Evolutionary conservation across 2,113 vertebrate genomes (phyloP).

Genomic region (Sylvilagus bachmani): DNA sequence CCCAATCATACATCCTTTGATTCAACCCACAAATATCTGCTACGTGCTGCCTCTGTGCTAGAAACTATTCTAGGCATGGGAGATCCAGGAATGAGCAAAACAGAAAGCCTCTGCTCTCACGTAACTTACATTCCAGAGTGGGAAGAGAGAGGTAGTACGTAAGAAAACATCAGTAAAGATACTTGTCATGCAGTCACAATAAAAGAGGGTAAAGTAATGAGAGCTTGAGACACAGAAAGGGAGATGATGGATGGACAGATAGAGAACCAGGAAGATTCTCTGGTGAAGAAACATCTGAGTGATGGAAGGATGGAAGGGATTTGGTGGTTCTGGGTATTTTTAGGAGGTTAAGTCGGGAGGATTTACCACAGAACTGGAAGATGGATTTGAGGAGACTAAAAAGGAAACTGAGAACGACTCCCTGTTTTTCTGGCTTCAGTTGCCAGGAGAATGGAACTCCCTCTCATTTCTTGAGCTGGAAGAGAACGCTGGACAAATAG

Average conservation of each 20-base stretch:
- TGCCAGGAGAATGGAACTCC: background rate
- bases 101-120: background rate
- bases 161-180: background rate
- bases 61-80: background rate
- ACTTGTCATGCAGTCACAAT: background rate
- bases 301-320: slow-evolving; percentile 8
- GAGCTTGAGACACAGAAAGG: accelerated
- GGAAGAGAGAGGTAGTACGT: background rate
- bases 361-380: slow-evolving; percentile 26
- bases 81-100: background rate
- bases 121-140: background rate
- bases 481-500: background rate
- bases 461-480: background rate
- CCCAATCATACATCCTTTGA: background rate
- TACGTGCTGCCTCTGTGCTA: background rate
- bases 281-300: slow-evolving; percentile 9
- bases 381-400: background rate
- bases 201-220: background rate
- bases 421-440: background rate
- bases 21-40: background rate
- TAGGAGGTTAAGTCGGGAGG: background rate
- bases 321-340: slow-evolving; percentile 43
- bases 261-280: slow-evolving; percentile 5
- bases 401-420: background rate
- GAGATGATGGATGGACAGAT: background rate